A percentile compares a stretch with the other conserved stretches of the same genome.
phyloP scores from a whole-genome alignment of 1,140 invertebrate genomes.

The Thereuonema tuberculata region DNA sequence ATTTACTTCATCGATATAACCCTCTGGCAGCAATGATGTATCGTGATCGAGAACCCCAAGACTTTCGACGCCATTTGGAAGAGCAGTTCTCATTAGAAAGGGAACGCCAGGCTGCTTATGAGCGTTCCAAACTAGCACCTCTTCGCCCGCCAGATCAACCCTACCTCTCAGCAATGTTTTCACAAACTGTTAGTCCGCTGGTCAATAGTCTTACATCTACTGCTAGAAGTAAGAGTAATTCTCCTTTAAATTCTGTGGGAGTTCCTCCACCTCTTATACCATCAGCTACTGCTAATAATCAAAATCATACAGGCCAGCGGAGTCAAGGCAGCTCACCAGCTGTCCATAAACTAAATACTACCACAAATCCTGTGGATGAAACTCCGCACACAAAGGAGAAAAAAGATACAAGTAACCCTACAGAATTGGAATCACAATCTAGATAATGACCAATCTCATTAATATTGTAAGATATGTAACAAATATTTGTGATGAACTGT shows the following conservation, averaged over 20 bases:
- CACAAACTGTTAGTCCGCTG: slow-evolving; percentile 5
- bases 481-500: background rate
- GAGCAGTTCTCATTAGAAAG: slow-evolving; percentile 6
- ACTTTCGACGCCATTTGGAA: slow-evolving; percentile 8
- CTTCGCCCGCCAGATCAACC: slow-evolving; percentile 1
- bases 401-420: slow-evolving; percentile 4
- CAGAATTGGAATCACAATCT: slow-evolving; percentile 10
- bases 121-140: background rate
- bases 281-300: slow-evolving; percentile 7
- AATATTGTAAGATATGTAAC: background rate
- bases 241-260: slow-evolving; percentile 4
- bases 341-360: slow-evolving; percentile 8
- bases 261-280: slow-evolving; percentile 10
- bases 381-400: background rate
- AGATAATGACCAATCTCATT: slow-evolving; percentile 8
- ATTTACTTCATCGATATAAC: slow-evolving; percentile 7
- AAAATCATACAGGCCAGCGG: slow-evolving; percentile 9
- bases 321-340: slow-evolving; percentile 9
- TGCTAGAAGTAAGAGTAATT: slow-evolving; percentile 7
- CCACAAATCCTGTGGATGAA: background rate
- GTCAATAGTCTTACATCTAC: background rate
- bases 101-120: slow-evolving; percentile 5
- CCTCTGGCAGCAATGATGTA: slow-evolving; percentile 6
- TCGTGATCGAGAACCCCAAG: slow-evolving; percentile 1
- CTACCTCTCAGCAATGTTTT: slow-evolving; percentile 3